These are phyloP conservation scores for Theristus sp. DNA, from an alignment of 2,888 invertebrate species.

Conservation along the genomic window DNA sequence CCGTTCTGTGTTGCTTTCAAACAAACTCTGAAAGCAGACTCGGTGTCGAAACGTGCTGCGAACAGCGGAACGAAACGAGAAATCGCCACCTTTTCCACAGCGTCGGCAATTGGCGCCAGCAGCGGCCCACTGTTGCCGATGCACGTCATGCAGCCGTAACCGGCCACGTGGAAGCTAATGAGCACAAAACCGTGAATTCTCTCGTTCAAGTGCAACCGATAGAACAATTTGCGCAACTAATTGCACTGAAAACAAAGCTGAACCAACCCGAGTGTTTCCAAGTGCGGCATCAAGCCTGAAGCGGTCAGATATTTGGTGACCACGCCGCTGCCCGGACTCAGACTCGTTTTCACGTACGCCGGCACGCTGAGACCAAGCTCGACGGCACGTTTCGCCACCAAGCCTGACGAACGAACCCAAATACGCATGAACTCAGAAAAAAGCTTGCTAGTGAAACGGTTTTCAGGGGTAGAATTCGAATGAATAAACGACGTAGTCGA, in stretches of 20 bases:
- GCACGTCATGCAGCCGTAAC: conserved; percentile 99
- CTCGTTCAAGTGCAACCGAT: no score
- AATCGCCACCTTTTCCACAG: conserved; percentile 69
- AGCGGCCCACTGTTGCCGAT: conserved; percentile 94
- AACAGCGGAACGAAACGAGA: no score
- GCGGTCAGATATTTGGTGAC: conserved; percentile 74
- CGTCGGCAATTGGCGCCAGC: conserved; percentile 69
- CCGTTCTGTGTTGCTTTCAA: no score
- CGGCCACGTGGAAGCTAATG: conserved; percentile 62
- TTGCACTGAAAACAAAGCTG: neutral
- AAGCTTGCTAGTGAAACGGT: no score
- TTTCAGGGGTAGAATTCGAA: no score
- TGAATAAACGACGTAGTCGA: no score
- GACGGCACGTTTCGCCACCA: conserved; percentile 81
- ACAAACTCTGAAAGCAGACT: no score
- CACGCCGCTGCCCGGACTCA: conserved; percentile 86
- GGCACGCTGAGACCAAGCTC: conserved; percentile 66
- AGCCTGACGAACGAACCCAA: conserved; percentile 39
- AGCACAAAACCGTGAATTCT: neutral
- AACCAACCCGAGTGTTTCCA: conserved; percentile 53
- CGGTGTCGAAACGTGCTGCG: no score
- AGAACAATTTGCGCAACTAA: neutral
- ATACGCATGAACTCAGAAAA: no score
- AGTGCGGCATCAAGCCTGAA: conserved; percentile 70
- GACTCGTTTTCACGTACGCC: conserved; percentile 85